Evolutionary conservation across 2,797 vertebrate genomes (phyloP), one percentile per base, ranked within the genome.

Genomic region (Sebastes baramenuke): DNA sequence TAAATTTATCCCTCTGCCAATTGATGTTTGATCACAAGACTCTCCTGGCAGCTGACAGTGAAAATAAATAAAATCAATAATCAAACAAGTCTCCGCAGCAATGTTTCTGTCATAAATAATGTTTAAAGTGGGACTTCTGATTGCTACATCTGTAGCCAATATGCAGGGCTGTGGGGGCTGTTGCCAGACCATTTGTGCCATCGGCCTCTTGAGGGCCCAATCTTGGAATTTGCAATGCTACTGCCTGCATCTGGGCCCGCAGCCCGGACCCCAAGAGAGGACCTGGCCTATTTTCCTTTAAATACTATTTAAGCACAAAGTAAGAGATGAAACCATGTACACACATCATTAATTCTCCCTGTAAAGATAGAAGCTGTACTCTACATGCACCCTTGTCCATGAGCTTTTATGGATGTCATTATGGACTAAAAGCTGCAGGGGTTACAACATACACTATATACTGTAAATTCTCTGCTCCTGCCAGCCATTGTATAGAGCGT

Each of bases 131-230:
- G 58, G 62, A 64, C 10, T 42, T 83, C 52, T 49, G 27, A 78
- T 34, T 25, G 67, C 46, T 68, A 32, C 75, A 81, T 87, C 49
- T 82, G 79, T 55, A 61, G 60, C 27, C 65, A 71, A 20, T 54
- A 30, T 78, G 59, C 68, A 16, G 16, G 10, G 14, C 60, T 67
- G 67, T 38, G 61, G 20, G 16, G 12, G 12, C 67, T 65, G 72
- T 46, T 77, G 69, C 77, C 72, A 81, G 80, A 73, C 27, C 74
- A 79, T 82, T 89, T 84, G 77, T 82, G 77, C 74, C 80, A 67
- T 67, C 4, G 4, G n/a, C 34, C 64, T 84, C 79, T 72, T 72
- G 59, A 75, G 81, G 34, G 59, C 30, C 54, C 3, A 32, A 13
- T 71, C 58, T 58, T 68, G 69, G 59, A 49, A 49, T 68, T 36